phyloP scores from a whole-genome alignment of 1,140 invertebrate genomes.

The Bombus affinis region DNA sequence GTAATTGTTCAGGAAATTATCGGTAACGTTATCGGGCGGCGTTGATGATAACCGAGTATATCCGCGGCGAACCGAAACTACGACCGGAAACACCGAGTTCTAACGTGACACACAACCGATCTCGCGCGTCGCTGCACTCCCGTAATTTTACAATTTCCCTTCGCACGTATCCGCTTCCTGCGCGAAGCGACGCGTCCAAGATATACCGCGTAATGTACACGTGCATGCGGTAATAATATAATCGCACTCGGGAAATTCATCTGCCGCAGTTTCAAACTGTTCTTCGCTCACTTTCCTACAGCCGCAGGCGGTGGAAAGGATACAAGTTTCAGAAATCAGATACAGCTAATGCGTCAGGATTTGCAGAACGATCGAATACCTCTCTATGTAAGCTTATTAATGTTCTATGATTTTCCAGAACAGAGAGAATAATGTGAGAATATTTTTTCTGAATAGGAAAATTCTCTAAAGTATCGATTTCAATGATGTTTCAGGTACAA shows the following conservation, averaged over 20 bases:
- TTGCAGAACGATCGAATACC: slow-evolving; percentile 18
- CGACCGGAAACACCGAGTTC: slow-evolving; percentile 14
- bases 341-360: slow-evolving; percentile 4
- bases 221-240: slow-evolving; percentile 52
- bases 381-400: too few relatives aligned
- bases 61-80: slow-evolving; percentile 36
- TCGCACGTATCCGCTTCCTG: slow-evolving; percentile 56
- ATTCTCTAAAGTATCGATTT: too few relatives aligned
- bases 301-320: background rate
- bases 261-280: slow-evolving; percentile 42
- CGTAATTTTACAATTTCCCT: slow-evolving; percentile 63
- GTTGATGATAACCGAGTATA: slow-evolving; percentile 25
- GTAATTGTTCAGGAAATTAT: slow-evolving; percentile 31
- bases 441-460: too few relatives aligned
- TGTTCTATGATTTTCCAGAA: too few relatives aligned
- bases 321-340: slow-evolving; percentile 52
- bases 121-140: slow-evolving; percentile 15
- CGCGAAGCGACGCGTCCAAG: slow-evolving; percentile 26
- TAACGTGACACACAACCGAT: slow-evolving; percentile 39
- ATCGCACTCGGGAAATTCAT: slow-evolving; percentile 56
- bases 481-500: too few relatives aligned
- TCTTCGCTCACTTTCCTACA: background rate
- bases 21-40: slow-evolving; percentile 16
- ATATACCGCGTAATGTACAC: slow-evolving; percentile 33
- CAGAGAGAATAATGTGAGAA: too few relatives aligned